Evolutionary conservation across 2,888 invertebrate species (phyloP).

Genomic region (Rhaphigaster nebulosa): DNA sequence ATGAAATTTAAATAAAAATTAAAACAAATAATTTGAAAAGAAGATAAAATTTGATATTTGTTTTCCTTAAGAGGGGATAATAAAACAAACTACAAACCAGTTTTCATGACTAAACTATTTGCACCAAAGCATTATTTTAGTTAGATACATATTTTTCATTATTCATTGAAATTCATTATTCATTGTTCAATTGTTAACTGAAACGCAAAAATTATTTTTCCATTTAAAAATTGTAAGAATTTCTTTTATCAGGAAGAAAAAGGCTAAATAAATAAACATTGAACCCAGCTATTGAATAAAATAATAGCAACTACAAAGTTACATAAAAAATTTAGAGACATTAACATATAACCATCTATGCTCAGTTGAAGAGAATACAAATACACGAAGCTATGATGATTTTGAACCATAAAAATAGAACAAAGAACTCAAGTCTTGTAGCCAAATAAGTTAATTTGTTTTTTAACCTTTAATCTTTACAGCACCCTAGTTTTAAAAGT

Average conservation of each 20-base stretch:
- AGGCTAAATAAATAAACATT: background rate
- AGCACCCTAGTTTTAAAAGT: constrained; percentile 29
- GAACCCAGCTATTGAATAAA: background rate
- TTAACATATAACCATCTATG: background rate
- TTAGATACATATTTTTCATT: background rate
- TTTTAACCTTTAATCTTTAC: background rate
- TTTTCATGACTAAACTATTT: background rate
- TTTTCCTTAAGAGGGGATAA: too few species aligned
- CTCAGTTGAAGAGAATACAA: background rate
- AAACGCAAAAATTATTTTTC: background rate
- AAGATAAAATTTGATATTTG: background rate
- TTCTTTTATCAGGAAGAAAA: background rate
- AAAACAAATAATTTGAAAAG: background rate
- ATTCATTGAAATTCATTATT: too few species aligned
- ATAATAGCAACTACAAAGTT: background rate
- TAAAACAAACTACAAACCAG: background rate
- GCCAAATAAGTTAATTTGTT: background rate
- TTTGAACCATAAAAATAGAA: background rate
- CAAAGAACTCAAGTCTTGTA: background rate
- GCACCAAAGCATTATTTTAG: background rate
- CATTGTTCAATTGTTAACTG: background rate
- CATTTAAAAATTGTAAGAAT: background rate
- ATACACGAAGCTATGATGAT: background rate
- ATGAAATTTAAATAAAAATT: background rate
- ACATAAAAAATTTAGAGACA: background rate